phyloP scores from a whole-genome alignment of 2,113 vertebrate genomes.

The Eudorcas thomsonii region DNA sequence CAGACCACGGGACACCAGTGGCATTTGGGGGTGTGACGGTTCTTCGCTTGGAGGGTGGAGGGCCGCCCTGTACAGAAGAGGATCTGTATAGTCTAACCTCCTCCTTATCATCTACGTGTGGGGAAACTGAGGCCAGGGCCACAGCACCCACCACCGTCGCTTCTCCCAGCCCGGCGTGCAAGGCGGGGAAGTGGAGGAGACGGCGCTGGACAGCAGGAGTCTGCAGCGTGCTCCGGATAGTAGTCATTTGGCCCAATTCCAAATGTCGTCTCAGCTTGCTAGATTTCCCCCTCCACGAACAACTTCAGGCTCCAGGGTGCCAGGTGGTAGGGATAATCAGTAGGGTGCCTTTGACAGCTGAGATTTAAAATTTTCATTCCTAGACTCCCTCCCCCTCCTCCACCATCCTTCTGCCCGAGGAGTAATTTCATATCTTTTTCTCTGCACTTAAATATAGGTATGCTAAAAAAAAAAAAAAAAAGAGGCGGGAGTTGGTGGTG shows the following conservation, averaged over 20 bases:
- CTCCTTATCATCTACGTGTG: not conserved
- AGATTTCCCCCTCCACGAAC: not conserved
- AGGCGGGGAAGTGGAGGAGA: not conserved
- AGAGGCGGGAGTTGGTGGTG: not conserved
- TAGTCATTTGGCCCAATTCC: not conserved
- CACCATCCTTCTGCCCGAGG: not conserved
- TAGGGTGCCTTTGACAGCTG: not conserved
- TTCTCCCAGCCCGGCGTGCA: not conserved
- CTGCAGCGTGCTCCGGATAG: not conserved
- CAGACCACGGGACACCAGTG: rapidly evolving
- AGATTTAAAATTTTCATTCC: not conserved
- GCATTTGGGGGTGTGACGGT: too few species aligned
- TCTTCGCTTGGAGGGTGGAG: not conserved
- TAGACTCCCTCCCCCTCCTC: not conserved
- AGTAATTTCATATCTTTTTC: not conserved
- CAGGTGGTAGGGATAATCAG: not conserved
- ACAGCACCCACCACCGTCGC: not conserved
- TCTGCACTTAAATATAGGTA: not conserved
- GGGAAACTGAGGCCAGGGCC: not conserved
- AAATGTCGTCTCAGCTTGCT: not conserved
- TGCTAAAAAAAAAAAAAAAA: not conserved
- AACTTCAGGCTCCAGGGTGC: not conserved
- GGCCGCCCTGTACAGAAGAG: not conserved
- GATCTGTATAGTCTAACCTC: too few species aligned
- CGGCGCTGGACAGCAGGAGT: rapidly evolving